These are phyloP conservation scores for Orbicella faveolata DNA, from an alignment of 64 coral and sea anemone species.

Conservation along the genomic window DNA sequence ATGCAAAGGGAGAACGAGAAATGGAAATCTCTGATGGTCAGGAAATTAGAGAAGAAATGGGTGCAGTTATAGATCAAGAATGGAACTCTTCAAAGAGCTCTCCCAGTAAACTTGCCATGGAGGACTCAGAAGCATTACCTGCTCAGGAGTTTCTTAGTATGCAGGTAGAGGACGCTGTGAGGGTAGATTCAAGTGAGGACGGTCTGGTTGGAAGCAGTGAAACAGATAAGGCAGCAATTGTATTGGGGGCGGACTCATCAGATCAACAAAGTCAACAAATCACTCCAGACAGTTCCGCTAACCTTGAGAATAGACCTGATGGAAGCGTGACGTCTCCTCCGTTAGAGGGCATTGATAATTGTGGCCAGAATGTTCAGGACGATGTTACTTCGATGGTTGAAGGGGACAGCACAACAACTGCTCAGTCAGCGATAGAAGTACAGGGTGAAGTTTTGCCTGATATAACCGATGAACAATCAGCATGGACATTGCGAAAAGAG, in stretches of 20 bases:
- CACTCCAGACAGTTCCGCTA: constrained; percentile 2
- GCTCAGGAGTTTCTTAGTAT: too few species aligned
- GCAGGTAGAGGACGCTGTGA: not conserved
- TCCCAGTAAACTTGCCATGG: not conserved
- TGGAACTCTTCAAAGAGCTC: not conserved
- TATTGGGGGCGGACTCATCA: not conserved
- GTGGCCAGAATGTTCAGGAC: not conserved
- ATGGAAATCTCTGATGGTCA: not conserved
- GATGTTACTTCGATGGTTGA: not conserved
- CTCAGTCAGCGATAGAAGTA: not conserved
- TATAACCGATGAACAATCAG: not conserved
- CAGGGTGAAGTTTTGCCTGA: not conserved
- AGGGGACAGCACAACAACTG: not conserved
- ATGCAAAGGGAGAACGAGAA: constrained; percentile 4
- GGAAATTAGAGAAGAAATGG: not conserved
- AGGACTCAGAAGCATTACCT: not conserved
- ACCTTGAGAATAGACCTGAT: not conserved
- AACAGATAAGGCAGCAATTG: not conserved
- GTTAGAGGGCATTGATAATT: not conserved
- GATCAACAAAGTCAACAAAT: not conserved
- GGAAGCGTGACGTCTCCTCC: not conserved
- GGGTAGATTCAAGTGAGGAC: not conserved
- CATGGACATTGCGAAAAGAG: not conserved
- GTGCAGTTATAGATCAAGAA: not conserved
- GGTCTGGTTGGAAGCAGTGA: not conserved